Evolutionary conservation across 2,113 vertebrate genomes (phyloP).

Genomic region (Apus apus): DNA sequence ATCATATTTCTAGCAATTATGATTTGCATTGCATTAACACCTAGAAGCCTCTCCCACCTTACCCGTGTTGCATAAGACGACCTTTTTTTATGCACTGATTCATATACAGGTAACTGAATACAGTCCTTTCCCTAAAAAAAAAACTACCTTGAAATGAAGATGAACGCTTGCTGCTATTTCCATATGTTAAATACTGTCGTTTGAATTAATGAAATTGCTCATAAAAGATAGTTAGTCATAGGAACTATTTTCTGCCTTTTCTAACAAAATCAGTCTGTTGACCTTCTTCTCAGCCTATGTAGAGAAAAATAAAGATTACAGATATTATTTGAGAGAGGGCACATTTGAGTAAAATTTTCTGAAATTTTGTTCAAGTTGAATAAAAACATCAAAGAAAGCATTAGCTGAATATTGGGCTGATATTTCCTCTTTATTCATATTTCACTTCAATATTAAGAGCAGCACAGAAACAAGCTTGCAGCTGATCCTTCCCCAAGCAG

Average conservation of each 20-base stretch:
- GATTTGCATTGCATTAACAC: constrained; percentile 57
- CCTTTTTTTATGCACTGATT: constrained; percentile 37
- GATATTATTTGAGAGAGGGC: neutral
- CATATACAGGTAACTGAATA: neutral
- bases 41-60: constrained; percentile 29
- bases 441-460: neutral
- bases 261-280: neutral
- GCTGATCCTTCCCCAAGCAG: neutral
- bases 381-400: neutral
- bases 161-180: neutral
- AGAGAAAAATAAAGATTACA: neutral
- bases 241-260: neutral
- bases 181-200: neutral
- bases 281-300: neutral
- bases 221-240: neutral
- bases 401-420: neutral
- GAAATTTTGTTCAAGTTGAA: neutral
- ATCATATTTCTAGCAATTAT: constrained; percentile 59
- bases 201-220: neutral
- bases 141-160: neutral
- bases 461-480: neutral
- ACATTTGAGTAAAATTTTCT: neutral
- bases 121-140: neutral
- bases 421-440: neutral
- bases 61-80: constrained; percentile 39